These are phyloP conservation scores for Paracyclopina nana DNA, from an alignment of 1,140 invertebrate species.

Conservation along the genomic window DNA sequence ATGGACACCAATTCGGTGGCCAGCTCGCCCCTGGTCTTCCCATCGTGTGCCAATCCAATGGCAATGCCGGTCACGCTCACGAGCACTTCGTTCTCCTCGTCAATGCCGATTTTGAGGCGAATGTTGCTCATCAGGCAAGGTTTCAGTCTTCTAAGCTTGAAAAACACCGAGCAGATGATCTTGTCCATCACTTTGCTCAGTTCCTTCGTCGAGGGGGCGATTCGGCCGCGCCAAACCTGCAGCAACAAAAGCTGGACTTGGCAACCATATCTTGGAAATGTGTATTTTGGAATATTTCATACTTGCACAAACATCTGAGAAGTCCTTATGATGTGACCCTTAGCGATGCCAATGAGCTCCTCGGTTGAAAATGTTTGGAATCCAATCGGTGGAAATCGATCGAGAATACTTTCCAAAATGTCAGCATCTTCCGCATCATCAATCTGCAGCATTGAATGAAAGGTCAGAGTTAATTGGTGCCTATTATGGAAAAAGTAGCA, in stretches of 20 bases:
- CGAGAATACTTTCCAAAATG: constrained; percentile 51
- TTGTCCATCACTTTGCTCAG: neutral
- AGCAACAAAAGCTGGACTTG: too few relatives aligned
- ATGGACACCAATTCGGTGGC: neutral
- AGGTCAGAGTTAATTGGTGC: too few relatives aligned
- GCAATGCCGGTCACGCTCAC: constrained; percentile 37
- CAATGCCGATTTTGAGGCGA: constrained; percentile 52
- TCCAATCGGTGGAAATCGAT: constrained; percentile 49
- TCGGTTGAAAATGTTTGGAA: constrained; percentile 69
- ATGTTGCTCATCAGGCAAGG: constrained; percentile 60
- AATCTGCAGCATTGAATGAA: too few relatives aligned
- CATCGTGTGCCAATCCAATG: neutral
- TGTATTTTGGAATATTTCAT: too few relatives aligned
- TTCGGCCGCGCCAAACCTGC: constrained; percentile 9
- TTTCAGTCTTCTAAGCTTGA: constrained; percentile 57
- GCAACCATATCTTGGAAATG: too few relatives aligned
- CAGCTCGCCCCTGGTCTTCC: neutral
- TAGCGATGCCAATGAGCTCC: constrained; percentile 42
- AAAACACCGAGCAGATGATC: constrained; percentile 38
- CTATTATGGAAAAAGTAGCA: too few relatives aligned
- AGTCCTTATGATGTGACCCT: constrained; percentile 28
- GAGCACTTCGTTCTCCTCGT: constrained; percentile 75
- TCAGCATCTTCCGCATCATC: constrained; percentile 70
- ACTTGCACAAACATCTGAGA: constrained; percentile 69
- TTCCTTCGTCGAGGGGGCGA: constrained; percentile 8